A percentile compares a stretch with the other conserved stretches of the same genome.
phyloP scores from a whole-genome alignment of 2,797 vertebrate genomes.

The Eospalax fontanierii region DNA sequence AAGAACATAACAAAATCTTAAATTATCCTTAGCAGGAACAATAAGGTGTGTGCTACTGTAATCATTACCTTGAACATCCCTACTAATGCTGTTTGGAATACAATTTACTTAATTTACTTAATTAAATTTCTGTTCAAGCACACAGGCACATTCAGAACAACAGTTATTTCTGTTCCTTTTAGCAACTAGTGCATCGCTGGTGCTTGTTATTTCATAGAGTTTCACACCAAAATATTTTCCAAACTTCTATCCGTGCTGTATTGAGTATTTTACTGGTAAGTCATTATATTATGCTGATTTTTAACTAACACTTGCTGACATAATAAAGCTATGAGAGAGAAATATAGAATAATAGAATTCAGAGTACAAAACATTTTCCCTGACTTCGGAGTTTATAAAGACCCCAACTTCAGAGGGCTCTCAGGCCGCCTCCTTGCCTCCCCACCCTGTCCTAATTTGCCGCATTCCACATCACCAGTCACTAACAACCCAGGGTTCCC shows the following conservation, averaged over 20 bases:
- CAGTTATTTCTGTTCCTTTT: not conserved
- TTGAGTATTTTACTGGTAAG: not conserved
- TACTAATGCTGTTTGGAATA: not conserved
- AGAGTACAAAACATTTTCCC: not conserved
- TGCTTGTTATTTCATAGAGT: not conserved
- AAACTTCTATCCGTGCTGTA: not conserved
- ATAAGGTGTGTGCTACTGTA: constrained; percentile 68
- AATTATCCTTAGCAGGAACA: constrained; percentile 79
- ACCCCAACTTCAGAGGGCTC: not conserved
- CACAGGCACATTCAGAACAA: not conserved
- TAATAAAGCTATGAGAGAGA: not conserved
- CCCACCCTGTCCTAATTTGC: not conserved
- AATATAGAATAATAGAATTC: constrained; percentile 62
- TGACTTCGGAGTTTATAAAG: constrained; percentile 52
- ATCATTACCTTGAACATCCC: not conserved
- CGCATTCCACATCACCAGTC: constrained; percentile 88
- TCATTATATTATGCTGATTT: not conserved
- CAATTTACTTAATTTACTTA: not conserved
- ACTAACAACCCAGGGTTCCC: constrained; percentile 80
- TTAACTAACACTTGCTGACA: not conserved
- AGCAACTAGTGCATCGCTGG: not conserved
- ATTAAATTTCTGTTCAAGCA: constrained; percentile 11
- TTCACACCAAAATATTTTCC: constrained; percentile 14
- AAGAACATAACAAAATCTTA: constrained; percentile 75
- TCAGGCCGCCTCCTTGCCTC: constrained; percentile 67